Conservation (phyloP, 2,113 vertebrate genomes). For the Pseudopodoces humilis region DNA sequence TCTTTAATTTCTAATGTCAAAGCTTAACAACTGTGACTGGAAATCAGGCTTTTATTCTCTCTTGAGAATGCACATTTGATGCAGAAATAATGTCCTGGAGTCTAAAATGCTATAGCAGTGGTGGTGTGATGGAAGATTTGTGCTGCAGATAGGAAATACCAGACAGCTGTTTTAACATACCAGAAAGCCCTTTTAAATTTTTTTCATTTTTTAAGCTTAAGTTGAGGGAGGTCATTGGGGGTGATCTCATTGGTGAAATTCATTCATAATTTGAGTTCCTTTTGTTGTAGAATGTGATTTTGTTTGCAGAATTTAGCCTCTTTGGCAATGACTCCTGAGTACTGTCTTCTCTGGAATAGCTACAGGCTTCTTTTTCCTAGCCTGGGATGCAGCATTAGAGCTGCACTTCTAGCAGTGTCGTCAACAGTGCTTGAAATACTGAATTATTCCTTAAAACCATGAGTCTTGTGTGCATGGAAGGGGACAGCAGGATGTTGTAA, state of each 20-base stretch:
- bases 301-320: not conserved
- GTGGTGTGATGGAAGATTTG: not conserved
- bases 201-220: not conserved
- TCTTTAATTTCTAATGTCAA: constrained; percentile 7
- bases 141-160: not conserved
- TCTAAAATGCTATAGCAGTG: not conserved
- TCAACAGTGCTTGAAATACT: not conserved
- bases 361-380: not conserved
- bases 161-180: not conserved
- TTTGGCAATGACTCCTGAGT: not conserved
- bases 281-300: not conserved
- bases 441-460: not conserved
- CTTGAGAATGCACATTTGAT: not conserved
- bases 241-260: not conserved
- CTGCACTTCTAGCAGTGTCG: not conserved
- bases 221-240: not conserved
- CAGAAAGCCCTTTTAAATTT: not conserved
- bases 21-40: constrained; percentile 6
- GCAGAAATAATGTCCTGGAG: not conserved
- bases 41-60: constrained; percentile 21
- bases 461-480: not conserved
- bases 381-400: not conserved
- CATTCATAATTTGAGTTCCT: not conserved
- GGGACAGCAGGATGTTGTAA: not conserved
- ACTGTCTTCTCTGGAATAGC: not conserved